A percentile compares a stretch with the other conserved stretches of the same genome.
These are phyloP conservation scores for Rhagoletis pomonella DNA, from an alignment of 1,140 invertebrate species.

Conservation along the genomic window DNA sequence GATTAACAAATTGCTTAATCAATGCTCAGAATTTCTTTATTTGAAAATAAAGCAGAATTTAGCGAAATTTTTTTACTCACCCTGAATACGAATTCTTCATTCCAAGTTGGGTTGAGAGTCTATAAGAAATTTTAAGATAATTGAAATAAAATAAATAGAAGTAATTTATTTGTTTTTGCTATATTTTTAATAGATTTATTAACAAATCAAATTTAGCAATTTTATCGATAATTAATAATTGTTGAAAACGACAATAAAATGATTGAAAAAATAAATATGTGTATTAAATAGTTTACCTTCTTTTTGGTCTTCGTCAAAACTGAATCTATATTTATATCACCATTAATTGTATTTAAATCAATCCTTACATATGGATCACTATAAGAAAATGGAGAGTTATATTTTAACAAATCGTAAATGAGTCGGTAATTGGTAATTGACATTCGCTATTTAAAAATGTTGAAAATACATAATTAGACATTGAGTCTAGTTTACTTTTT, in stretches of 20 bases:
- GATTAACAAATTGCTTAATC: background rate
- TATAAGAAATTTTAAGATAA: constrained; percentile 75
- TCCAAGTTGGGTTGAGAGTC: constrained; percentile 97
- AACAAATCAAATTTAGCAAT: no score
- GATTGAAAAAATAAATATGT: background rate
- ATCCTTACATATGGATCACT: constrained; percentile 98
- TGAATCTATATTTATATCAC: constrained; percentile 91
- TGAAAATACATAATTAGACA: no score
- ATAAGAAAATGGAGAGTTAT: constrained; percentile 66
- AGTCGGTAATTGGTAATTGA: no score
- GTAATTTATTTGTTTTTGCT: no score
- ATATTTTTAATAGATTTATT: no score
- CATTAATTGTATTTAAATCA: constrained; percentile 88
- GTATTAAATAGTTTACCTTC: constrained; percentile 79
- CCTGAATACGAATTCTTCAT: constrained; percentile 96
- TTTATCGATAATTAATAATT: no score
- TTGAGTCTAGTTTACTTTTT: no score
- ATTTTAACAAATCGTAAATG: no score
- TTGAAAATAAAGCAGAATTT: no score
- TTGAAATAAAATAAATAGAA: no score
- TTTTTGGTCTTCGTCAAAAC: constrained; percentile 97
- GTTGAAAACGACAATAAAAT: constrained; percentile 7
- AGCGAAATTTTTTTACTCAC: constrained; percentile 77
- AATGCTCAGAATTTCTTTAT: background rate
- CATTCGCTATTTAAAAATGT: no score